These are phyloP conservation scores for Callorhinus ursinus DNA, from an alignment of 2,113 vertebrate genomes.

Conservation along the genomic window DNA sequence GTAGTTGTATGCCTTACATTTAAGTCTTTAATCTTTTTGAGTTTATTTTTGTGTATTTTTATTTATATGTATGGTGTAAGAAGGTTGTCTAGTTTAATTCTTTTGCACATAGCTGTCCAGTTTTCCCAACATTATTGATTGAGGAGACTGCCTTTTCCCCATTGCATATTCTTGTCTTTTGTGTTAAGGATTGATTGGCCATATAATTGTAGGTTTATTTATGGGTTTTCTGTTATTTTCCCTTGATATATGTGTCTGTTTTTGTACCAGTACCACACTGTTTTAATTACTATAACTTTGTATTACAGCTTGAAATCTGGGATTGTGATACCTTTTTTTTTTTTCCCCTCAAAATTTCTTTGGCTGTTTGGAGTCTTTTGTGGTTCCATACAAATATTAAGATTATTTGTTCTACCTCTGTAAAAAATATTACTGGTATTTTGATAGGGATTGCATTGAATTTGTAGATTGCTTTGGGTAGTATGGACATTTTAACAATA, in stretches of 20 bases:
- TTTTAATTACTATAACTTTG: neutral
- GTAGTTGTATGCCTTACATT: neutral
- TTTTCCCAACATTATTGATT: neutral
- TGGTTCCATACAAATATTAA: neutral
- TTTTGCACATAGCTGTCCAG: neutral
- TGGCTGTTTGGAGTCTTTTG: neutral
- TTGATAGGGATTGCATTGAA: neutral
- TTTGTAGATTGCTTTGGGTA: too few relatives aligned
- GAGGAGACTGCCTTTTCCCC: neutral
- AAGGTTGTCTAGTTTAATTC: neutral
- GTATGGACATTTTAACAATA: too few relatives aligned
- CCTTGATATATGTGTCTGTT: neutral
- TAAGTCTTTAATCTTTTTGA: neutral
- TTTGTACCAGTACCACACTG: neutral
- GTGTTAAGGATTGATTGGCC: neutral
- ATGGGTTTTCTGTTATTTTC: neutral
- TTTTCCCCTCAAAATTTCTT: neutral
- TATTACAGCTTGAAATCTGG: neutral
- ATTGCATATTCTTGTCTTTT: neutral
- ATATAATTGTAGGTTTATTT: neutral
- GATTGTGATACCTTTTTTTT: neutral
- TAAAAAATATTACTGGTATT: neutral
- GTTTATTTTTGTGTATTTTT: neutral
- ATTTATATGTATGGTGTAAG: neutral
- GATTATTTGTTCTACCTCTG: neutral